These are phyloP conservation scores for Heptranchias perlo DNA, from an alignment of 2,113 vertebrate genomes.

Conservation along the genomic window DNA sequence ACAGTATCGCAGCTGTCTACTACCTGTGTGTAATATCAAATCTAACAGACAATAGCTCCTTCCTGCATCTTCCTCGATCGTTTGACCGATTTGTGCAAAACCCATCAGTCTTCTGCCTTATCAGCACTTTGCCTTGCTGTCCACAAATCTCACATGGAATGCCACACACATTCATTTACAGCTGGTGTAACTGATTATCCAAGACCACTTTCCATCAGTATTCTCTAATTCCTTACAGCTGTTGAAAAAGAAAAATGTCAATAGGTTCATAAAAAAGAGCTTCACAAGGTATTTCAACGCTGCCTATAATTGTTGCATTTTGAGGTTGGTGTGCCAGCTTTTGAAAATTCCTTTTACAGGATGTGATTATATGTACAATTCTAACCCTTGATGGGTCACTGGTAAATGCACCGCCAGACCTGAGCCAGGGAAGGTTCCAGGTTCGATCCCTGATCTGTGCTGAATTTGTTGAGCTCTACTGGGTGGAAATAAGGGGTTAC, in stretches of 20 bases:
- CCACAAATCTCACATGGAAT: neutral
- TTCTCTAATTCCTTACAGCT: neutral
- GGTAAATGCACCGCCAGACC: neutral
- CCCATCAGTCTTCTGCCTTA: conserved; percentile 9
- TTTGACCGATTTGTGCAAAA: neutral
- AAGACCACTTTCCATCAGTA: neutral
- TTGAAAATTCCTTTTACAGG: neutral
- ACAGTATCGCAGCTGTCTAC: neutral
- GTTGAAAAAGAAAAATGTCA: neutral
- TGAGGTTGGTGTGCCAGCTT: neutral
- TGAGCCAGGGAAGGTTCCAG: neutral
- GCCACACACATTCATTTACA: neutral
- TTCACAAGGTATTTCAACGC: neutral
- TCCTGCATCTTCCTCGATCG: neutral
- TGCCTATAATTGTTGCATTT: neutral
- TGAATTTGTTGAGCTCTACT: neutral
- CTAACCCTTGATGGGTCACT: neutral
- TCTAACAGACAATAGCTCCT: neutral
- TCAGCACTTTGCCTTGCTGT: neutral
- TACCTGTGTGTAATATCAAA: neutral
- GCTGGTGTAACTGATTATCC: neutral
- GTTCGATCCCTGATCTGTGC: neutral
- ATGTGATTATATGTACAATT: neutral
- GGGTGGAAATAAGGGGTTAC: neutral
- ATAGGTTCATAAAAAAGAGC: neutral